Evolutionary conservation across 2,113 vertebrate genomes (phyloP).

Genomic region (Marcusenius ussheri): DNA sequence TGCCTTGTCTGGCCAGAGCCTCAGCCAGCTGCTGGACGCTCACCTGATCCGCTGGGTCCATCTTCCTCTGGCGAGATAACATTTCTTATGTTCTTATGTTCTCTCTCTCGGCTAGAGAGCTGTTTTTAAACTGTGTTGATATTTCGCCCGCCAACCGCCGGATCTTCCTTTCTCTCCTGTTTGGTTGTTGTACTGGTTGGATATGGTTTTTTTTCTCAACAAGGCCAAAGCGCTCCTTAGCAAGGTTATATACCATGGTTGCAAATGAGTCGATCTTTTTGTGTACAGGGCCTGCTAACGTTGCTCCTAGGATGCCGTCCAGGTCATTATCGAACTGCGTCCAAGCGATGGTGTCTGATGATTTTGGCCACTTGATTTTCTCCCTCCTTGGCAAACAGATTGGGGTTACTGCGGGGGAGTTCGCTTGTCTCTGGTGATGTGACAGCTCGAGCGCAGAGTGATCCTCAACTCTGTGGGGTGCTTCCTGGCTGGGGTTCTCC

Average conservation of each 20-base stretch:
- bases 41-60: too few species aligned
- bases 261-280: neutral
- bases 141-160: neutral
- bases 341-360: neutral
- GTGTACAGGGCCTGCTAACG: neutral
- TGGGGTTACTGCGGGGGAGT: neutral
- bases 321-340: slow-evolving; percentile 1
- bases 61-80: too few species aligned
- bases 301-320: neutral
- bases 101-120: neutral
- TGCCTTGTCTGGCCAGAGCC: too few species aligned
- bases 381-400: neutral
- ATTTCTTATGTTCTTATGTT: too few species aligned
- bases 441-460: neutral
- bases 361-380: neutral
- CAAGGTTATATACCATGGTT: neutral
- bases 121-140: neutral
- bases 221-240: neutral
- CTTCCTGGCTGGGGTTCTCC: slow-evolving; percentile 4
- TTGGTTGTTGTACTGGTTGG: neutral
- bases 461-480: slow-evolving; percentile 2
- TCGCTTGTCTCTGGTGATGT: neutral
- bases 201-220: neutral
- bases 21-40: too few species aligned
- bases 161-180: neutral